These are phyloP conservation scores for Onychomys torridus DNA, from an alignment of 2,797 vertebrate genomes.

Conservation along the genomic window DNA sequence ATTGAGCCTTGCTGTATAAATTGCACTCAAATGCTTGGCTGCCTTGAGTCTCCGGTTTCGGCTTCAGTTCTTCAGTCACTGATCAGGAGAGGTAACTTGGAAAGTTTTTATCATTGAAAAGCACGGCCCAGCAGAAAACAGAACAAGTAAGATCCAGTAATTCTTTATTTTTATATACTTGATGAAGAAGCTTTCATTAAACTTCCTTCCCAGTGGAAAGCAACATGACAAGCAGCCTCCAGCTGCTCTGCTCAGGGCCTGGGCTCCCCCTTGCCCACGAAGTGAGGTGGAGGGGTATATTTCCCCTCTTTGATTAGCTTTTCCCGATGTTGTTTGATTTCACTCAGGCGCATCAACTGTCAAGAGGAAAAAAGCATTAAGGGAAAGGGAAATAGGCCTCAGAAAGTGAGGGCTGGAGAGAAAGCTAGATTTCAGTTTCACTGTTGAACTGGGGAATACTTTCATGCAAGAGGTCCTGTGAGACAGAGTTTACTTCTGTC, in stretches of 20 bases:
- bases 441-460: slow-evolving; percentile 25
- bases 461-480: neutral
- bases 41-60: too few relatives aligned
- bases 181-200: slow-evolving; percentile 17
- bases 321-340: slow-evolving; percentile 89
- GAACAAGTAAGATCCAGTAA: neutral
- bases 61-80: neutral
- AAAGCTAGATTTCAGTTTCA: neutral
- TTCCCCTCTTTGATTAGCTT: slow-evolving; percentile 94
- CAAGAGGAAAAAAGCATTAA: slow-evolving; percentile 53
- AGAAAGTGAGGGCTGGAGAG: slow-evolving; percentile 22
- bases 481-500: neutral
- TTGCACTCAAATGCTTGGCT: too few relatives aligned
- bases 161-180: slow-evolving; percentile 72
- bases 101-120: slow-evolving; percentile 30
- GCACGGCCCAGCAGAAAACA: neutral
- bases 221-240: neutral
- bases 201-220: slow-evolving; percentile 16
- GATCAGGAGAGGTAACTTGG: neutral
- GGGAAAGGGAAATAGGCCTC: neutral
- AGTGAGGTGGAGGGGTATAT: slow-evolving; percentile 90
- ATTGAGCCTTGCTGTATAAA: neutral
- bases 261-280: slow-evolving; percentile 85
- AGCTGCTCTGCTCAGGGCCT: slow-evolving; percentile 83
- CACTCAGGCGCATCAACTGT: slow-evolving; percentile 87